These are phyloP conservation scores for Plutella xylostella DNA, from an alignment of 2,888 invertebrate genomes.

Conservation along the genomic window DNA sequence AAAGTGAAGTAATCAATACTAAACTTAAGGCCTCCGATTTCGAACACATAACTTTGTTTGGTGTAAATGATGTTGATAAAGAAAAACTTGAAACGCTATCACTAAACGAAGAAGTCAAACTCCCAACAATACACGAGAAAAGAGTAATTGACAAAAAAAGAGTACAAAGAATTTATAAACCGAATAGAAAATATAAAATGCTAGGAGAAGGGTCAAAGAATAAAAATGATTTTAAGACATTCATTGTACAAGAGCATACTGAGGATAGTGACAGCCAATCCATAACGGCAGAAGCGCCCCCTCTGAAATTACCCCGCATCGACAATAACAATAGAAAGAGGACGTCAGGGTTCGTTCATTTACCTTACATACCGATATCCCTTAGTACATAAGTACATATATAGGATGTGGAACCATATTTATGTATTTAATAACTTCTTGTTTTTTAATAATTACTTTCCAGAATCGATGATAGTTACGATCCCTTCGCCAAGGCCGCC, in stretches of 20 bases:
- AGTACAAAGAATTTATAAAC: conserved; percentile 35
- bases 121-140: conserved; percentile 43
- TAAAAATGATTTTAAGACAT: conserved; percentile 41
- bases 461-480: conserved; percentile 73
- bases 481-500: conserved; percentile 84
- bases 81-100: conserved; percentile 12
- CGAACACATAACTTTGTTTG: neutral
- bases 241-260: conserved; percentile 38
- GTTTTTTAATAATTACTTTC: no score
- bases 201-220: conserved; percentile 38
- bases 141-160: conserved; percentile 32
- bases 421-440: no score
- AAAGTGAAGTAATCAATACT: conserved; percentile 17
- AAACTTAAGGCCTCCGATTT: conserved; percentile 7
- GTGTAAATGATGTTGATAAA: neutral
- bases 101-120: conserved; percentile 27
- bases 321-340: conserved; percentile 39
- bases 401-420: no score
- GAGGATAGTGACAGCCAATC: conserved; percentile 44
- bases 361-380: neutral
- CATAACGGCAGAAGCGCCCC: conserved; percentile 44
- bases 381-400: neutral
- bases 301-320: conserved; percentile 56
- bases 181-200: conserved; percentile 37
- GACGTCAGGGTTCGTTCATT: conserved; percentile 35